Evolutionary conservation across 1,140 invertebrate species (phyloP).

Genomic region (Melipona quadrifasciata): DNA sequence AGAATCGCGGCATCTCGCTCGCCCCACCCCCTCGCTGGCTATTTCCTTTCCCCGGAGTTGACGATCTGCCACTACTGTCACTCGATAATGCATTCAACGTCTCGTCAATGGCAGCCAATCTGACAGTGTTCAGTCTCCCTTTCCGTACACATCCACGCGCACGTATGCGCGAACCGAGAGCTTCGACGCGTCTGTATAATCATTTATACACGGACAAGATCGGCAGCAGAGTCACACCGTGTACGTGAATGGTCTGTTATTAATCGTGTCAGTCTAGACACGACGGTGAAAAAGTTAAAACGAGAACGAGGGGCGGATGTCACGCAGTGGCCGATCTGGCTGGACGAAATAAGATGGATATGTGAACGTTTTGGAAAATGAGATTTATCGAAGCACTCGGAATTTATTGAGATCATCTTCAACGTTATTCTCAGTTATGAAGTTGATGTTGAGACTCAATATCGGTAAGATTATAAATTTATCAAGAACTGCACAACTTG

Average conservation of each 20-base stretch:
- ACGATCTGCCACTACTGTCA: slow-evolving; percentile 44
- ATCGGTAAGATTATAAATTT: too few species aligned
- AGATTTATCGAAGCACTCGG: too few species aligned
- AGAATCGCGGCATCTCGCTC: background rate
- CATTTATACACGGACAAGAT: slow-evolving; percentile 50
- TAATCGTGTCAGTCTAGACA: slow-evolving; percentile 45
- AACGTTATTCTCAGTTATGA: too few species aligned
- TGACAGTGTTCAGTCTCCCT: slow-evolving; percentile 52
- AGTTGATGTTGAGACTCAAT: too few species aligned
- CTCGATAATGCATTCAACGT: slow-evolving; percentile 69
- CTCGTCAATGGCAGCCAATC: slow-evolving; percentile 57
- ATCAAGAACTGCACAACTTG: too few species aligned
- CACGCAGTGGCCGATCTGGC: background rate
- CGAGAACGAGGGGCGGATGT: background rate
- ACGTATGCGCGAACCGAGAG: background rate
- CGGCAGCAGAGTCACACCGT: slow-evolving; percentile 7
- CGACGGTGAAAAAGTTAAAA: slow-evolving; percentile 35
- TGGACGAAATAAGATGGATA: too few species aligned
- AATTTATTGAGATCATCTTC: too few species aligned
- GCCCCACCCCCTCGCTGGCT: background rate
- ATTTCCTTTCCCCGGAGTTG: slow-evolving; percentile 34
- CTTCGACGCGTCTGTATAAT: slow-evolving; percentile 38
- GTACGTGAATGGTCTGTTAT: slow-evolving; percentile 50
- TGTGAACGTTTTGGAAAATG: too few species aligned
- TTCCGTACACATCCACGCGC: slow-evolving; percentile 25